Percentiles rank a stretch among this genome's conserved stretches.
Conservation (phyloP, 2,888 invertebrate genomes). For the Cephus nigrinus region DNA sequence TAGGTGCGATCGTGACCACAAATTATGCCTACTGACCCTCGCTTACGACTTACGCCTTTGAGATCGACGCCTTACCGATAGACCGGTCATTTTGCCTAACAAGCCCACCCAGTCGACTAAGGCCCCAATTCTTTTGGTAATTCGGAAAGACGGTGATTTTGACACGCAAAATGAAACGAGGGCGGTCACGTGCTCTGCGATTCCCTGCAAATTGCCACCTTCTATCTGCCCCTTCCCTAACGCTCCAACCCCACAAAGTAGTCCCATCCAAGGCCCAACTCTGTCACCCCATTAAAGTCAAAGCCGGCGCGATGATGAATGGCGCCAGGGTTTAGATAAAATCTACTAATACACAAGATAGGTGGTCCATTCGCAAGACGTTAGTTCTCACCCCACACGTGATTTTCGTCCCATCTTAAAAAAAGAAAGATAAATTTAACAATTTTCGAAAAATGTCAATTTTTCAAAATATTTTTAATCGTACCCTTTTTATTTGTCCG, state of each 20-base stretch:
- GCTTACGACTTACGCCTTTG: background rate
- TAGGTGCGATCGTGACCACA: conserved; percentile 1
- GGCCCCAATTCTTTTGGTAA: background rate
- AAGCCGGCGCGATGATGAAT: conserved; percentile 1
- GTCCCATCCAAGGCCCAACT: background rate
- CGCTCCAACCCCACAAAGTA: background rate
- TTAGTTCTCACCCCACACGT: background rate
- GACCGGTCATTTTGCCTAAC: conserved; percentile 20
- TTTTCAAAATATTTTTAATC: background rate
- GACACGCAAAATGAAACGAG: conserved; percentile 14
- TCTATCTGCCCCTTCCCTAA: background rate
- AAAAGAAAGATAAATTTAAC: background rate
- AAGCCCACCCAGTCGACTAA: conserved; percentile 17
- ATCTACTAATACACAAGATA: conserved; percentile 15
- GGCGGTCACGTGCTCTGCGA: background rate
- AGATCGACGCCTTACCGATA: conserved; percentile 11
- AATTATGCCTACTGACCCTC: background rate
- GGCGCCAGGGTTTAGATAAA: conserved; percentile 10
- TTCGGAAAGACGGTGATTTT: conserved; percentile 14
- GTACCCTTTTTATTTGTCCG: background rate
- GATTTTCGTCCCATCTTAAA: background rate
- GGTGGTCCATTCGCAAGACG: conserved; percentile 3
- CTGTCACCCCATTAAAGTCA: conserved; percentile 6
- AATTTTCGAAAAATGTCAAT: background rate
- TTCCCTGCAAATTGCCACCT: conserved; percentile 15